Conservation (phyloP, 1,140 invertebrate genomes). For the Drosophila murphyi region DNA sequence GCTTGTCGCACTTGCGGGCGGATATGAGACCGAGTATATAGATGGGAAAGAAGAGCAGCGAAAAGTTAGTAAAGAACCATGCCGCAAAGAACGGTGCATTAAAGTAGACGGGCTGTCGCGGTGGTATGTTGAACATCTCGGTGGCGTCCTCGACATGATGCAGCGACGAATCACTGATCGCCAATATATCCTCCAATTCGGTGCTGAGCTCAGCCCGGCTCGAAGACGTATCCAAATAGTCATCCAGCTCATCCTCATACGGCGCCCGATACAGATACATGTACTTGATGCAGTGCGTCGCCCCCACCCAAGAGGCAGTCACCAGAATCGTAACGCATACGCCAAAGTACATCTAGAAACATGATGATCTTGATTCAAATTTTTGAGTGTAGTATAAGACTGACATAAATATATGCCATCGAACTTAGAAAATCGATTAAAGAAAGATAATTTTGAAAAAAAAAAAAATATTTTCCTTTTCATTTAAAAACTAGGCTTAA, state of each 20-base stretch:
- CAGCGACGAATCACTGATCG: conserved; percentile 85
- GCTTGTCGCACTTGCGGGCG: conserved; percentile 89
- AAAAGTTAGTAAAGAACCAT: conserved; percentile 97
- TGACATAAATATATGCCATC: too few relatives aligned
- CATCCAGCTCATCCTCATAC: conserved; percentile 84
- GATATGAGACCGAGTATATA: conserved; percentile 91
- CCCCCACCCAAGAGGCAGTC: conserved; percentile 94
- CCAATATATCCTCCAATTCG: conserved; percentile 84
- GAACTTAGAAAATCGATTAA: too few relatives aligned
- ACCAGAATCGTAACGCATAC: conserved; percentile 93
- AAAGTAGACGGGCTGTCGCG: conserved; percentile 77
- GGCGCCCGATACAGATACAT: conserved; percentile 88
- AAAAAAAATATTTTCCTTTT: too few relatives aligned
- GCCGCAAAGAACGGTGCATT: conserved; percentile 97
- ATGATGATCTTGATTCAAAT: too few relatives aligned
- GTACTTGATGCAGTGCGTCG: conserved; percentile 94
- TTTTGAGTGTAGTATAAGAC: too few relatives aligned
- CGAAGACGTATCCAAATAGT: conserved; percentile 83
- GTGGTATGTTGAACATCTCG: conserved; percentile 82
- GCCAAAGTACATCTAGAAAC: conserved; percentile 91
- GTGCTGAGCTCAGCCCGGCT: conserved; percentile 80
- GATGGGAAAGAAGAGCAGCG: conserved; percentile 95
- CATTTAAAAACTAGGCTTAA: too few relatives aligned
- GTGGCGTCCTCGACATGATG: conserved; percentile 81
- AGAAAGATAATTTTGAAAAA: too few relatives aligned